Evolutionary conservation across 2,888 invertebrate species (phyloP).

Genomic region (Pecten maximus): DNA sequence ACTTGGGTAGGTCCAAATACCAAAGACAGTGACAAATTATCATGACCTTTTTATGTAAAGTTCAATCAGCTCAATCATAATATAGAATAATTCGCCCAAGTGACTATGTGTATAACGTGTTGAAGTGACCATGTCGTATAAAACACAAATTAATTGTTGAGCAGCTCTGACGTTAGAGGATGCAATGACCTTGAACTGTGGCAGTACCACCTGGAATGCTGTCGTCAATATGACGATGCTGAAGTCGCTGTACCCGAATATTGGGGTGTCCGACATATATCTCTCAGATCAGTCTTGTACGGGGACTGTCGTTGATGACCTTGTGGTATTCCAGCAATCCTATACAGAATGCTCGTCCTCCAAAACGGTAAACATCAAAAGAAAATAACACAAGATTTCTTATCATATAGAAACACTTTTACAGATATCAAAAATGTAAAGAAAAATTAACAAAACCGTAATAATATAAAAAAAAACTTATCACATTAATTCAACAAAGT

Average conservation of each 20-base stretch:
- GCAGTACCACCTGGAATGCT: slow-evolving; percentile 58
- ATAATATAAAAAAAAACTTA: too few relatives aligned
- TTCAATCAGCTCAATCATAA: too few relatives aligned
- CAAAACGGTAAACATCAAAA: slow-evolving; percentile 55
- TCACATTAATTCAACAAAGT: too few relatives aligned
- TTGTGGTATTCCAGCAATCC: slow-evolving; percentile 58
- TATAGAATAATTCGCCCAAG: too few relatives aligned
- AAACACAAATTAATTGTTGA: neutral
- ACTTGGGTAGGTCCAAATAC: too few relatives aligned
- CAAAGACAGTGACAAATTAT: too few relatives aligned
- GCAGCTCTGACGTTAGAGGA: slow-evolving; percentile 60
- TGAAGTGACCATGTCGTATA: neutral
- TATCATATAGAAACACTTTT: too few relatives aligned
- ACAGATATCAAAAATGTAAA: too few relatives aligned
- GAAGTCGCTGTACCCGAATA: slow-evolving; percentile 59
- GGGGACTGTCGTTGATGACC: slow-evolving; percentile 58
- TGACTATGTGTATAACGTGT: too few relatives aligned
- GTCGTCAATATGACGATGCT: slow-evolving; percentile 60
- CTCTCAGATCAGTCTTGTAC: slow-evolving; percentile 58
- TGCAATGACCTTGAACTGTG: slow-evolving; percentile 55
- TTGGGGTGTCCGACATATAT: slow-evolving; percentile 61
- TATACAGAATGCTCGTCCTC: slow-evolving; percentile 61
- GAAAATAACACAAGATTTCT: too few relatives aligned
- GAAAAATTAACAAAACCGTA: too few relatives aligned
- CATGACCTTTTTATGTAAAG: too few relatives aligned